phyloP scores from a whole-genome alignment of 2,797 vertebrate genomes.

The Parauchenoglanis ngamensis region DNA sequence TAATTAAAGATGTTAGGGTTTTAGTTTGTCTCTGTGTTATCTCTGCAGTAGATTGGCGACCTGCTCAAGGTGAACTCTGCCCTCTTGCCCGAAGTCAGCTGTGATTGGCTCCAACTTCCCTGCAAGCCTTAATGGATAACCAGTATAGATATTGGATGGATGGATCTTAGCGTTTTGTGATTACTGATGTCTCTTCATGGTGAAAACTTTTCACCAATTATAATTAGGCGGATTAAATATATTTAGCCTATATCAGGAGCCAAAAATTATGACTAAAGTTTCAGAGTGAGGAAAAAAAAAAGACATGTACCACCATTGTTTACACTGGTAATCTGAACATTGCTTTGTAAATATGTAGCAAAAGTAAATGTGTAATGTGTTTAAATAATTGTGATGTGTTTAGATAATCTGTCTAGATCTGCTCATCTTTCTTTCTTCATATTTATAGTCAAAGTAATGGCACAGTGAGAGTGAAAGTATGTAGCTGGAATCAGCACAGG shows the following conservation, averaged over 20 bases:
- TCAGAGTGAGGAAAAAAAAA: background rate
- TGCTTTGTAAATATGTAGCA: background rate
- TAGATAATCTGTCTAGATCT: background rate
- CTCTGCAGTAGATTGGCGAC: too few species aligned
- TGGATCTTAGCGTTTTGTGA: background rate
- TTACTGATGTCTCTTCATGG: background rate
- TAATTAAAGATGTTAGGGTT: background rate
- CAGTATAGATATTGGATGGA: too few species aligned
- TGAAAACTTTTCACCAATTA: background rate
- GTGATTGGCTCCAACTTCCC: too few species aligned
- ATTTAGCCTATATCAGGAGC: background rate
- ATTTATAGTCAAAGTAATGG: background rate
- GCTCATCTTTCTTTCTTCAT: background rate
- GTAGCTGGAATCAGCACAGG: background rate
- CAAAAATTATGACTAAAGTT: background rate
- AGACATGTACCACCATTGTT: background rate
- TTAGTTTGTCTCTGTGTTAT: background rate
- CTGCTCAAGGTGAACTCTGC: too few species aligned
- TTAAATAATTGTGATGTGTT: background rate
- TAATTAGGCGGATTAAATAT: background rate
- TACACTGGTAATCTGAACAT: background rate
- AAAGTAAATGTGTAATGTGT: background rate
- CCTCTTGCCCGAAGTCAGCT: too few species aligned
- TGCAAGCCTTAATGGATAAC: too few species aligned
- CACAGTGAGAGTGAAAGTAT: background rate